Evolutionary conservation across 1,140 invertebrate genomes (phyloP).

Genomic region (Brachystomella parvula): DNA sequence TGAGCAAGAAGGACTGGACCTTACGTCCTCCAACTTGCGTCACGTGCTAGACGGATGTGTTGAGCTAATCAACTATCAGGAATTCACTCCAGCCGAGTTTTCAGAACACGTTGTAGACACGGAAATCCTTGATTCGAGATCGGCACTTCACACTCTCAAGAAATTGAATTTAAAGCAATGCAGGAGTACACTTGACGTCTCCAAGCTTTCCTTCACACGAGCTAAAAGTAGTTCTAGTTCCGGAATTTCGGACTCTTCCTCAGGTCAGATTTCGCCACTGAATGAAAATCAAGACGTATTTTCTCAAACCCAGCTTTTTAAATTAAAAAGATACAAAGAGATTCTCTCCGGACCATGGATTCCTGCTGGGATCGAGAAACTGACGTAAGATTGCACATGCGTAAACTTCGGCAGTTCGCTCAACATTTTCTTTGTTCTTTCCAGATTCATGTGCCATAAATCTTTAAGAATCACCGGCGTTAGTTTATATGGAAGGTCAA

Average conservation of each 20-base stretch:
- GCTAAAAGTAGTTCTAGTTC: not conserved
- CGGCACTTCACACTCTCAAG: not conserved
- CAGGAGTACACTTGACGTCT: not conserved
- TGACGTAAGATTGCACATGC: not conserved
- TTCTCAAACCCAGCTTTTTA: not conserved
- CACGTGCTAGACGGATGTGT: not conserved
- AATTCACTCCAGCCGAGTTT: not conserved
- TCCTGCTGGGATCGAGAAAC: not conserved
- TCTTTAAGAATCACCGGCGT: not conserved
- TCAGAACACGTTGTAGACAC: constrained; percentile 3
- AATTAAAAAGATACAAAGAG: not conserved
- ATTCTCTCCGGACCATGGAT: not conserved
- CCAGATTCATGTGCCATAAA: not conserved
- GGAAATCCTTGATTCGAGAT: not conserved
- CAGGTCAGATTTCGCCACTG: not conserved
- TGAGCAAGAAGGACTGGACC: not conserved
- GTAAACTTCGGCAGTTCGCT: not conserved
- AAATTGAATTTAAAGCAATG: not conserved
- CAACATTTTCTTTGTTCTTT: not conserved
- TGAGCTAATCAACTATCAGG: not conserved
- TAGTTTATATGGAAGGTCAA: not conserved
- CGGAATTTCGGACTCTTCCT: not conserved
- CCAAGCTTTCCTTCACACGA: not conserved
- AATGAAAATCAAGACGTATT: too few species aligned
- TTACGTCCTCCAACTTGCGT: not conserved